phyloP scores from a whole-genome alignment of 2,797 vertebrate genomes.

The Octomys mimax region DNA sequence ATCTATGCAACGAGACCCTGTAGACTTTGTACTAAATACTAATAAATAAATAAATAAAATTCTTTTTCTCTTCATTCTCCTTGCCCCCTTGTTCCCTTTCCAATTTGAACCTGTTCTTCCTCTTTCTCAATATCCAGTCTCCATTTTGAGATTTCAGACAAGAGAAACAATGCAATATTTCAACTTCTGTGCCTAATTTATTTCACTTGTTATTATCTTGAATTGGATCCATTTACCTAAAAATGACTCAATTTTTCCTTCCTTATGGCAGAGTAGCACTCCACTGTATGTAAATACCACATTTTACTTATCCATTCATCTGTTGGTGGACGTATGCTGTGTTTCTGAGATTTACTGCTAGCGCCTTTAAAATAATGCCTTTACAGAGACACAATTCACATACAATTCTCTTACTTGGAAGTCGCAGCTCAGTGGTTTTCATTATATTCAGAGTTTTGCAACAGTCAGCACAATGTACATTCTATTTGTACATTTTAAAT shows the following conservation, averaged over 20 bases:
- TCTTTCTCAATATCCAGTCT: neutral
- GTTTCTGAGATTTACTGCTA: neutral
- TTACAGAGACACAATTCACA: neutral
- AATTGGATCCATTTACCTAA: neutral
- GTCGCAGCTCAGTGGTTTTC: neutral
- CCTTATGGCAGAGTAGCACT: neutral
- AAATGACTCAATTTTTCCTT: neutral
- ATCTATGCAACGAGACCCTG: too few relatives aligned
- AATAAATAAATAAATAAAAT: neutral
- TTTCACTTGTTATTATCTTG: neutral
- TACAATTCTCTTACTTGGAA: neutral
- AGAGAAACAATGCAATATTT: neutral
- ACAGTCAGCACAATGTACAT: too few relatives aligned
- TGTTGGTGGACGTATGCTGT: neutral
- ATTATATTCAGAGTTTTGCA: neutral
- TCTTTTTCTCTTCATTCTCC: neutral
- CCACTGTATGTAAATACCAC: neutral
- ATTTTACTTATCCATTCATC: neutral
- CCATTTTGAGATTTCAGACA: neutral
- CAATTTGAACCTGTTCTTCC: neutral
- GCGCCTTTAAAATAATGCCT: neutral
- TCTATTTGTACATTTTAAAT: too few relatives aligned
- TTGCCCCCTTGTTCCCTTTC: neutral
- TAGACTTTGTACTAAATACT: too few relatives aligned
- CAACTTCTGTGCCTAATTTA: neutral